Evolutionary conservation across 2,797 vertebrate genomes (phyloP).

Genomic region (Aulostomus chinensis): DNA sequence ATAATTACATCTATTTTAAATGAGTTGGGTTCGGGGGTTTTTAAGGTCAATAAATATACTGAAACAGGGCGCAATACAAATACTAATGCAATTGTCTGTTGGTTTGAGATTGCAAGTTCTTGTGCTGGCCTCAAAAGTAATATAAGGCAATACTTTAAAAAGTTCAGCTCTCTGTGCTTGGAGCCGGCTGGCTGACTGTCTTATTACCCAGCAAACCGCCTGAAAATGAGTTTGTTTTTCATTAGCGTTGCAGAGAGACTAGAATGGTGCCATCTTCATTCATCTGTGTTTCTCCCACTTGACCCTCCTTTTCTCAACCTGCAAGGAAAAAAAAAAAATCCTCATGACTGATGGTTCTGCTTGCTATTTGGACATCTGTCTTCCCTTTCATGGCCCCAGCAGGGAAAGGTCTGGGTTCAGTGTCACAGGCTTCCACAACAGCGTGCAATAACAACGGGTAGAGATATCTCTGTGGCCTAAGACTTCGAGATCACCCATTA

Average conservation of each 20-base stretch:
- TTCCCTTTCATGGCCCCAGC: slow-evolving; percentile 60
- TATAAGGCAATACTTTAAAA: slow-evolving; percentile 25
- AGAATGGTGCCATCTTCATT: slow-evolving; percentile 57
- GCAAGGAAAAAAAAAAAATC: slow-evolving; percentile 32
- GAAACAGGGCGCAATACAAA: background rate
- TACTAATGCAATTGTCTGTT: background rate
- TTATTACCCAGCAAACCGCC: slow-evolving; percentile 43
- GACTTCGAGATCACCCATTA: slow-evolving; percentile 75
- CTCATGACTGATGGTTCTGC: slow-evolving; percentile 72
- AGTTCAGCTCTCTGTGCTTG: slow-evolving; percentile 13
- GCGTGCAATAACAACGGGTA: slow-evolving; percentile 64
- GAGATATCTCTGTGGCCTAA: slow-evolving; percentile 59
- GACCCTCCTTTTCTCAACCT: slow-evolving; percentile 42
- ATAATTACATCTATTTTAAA: too few species aligned
- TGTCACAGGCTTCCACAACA: slow-evolving; percentile 61
- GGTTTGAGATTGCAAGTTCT: too few species aligned
- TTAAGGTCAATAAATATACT: slow-evolving; percentile 4
- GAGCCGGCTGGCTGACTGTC: slow-evolving; percentile 25
- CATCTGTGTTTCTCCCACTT: slow-evolving; percentile 57
- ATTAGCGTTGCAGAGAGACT: slow-evolving; percentile 44
- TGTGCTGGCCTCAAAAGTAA: background rate
- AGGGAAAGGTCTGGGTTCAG: slow-evolving; percentile 56
- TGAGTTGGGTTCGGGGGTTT: too few species aligned
- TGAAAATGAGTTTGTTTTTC: slow-evolving; percentile 57
- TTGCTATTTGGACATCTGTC: slow-evolving; percentile 78